Evolutionary conservation across 2,797 vertebrate genomes (phyloP).

Genomic region (Aldrovandia affinis): DNA sequence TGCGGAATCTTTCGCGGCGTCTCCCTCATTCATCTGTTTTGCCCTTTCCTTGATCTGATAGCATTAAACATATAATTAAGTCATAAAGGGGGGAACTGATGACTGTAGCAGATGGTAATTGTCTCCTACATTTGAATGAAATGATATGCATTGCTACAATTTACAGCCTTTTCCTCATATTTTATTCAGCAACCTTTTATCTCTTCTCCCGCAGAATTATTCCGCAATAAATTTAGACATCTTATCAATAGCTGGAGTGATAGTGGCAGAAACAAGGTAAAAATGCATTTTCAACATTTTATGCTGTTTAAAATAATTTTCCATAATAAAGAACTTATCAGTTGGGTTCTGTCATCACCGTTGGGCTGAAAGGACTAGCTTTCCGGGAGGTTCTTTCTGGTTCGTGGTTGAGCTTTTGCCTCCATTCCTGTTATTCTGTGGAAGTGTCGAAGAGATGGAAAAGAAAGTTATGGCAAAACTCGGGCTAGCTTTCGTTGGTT

Average conservation of each 20-base stretch:
- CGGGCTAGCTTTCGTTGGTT: not conserved
- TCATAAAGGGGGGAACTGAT: slow-evolving; percentile 99
- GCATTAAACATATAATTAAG: slow-evolving; percentile 99
- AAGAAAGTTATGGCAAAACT: not conserved
- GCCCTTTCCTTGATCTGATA: slow-evolving; percentile 99
- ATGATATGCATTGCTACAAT: slow-evolving; percentile 99
- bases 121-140: slow-evolving; percentile 99
- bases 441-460: not conserved
- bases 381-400: slow-evolving; percentile 60
- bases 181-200: slow-evolving; percentile 99
- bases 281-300: slow-evolving; percentile 89
- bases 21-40: slow-evolving; percentile 99
- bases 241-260: slow-evolving; percentile 99
- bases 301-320: slow-evolving; percentile 91
- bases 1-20: slow-evolving; percentile 98
- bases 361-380: slow-evolving; percentile 58
- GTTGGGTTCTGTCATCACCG: slow-evolving; percentile 70
- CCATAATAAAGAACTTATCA: slow-evolving; percentile 94
- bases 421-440: not conserved
- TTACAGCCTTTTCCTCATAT: slow-evolving; percentile 99
- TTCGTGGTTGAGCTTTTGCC: slow-evolving; percentile 5
- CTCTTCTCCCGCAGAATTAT: slow-evolving; percentile 99
- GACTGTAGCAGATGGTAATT: slow-evolving; percentile 99
- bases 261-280: slow-evolving; percentile 87
- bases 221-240: slow-evolving; percentile 99